A percentile compares a stretch with the other conserved stretches of the same genome.
Evolutionary conservation across 2,797 vertebrate genomes (phyloP).

Genomic region (Coracias cyanogaster): DNA sequence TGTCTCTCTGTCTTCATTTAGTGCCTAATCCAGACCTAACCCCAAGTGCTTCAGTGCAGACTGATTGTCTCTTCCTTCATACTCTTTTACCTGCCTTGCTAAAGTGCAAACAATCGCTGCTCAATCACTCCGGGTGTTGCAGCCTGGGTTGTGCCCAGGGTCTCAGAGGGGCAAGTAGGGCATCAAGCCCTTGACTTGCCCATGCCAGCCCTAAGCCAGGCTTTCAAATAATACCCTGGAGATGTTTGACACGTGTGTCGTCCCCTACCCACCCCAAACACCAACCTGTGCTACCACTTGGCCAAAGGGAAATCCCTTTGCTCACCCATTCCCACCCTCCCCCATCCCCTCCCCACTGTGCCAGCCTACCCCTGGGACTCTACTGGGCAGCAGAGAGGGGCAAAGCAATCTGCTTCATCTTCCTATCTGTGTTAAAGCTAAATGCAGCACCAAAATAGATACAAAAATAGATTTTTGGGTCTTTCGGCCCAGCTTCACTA

Average conservation of each 20-base stretch:
- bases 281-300: background rate
- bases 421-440: conserved; percentile 62
- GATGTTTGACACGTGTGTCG: background rate
- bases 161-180: background rate
- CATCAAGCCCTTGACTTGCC: background rate
- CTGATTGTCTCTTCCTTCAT: conserved; percentile 64
- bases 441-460: conserved; percentile 79
- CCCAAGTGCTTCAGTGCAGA: conserved; percentile 49
- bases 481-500: background rate
- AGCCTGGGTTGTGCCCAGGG: background rate
- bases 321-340: background rate
- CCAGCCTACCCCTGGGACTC: background rate
- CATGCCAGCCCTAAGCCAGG: background rate
- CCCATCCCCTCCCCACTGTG: background rate
- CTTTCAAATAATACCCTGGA: background rate
- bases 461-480: conserved; percentile 80
- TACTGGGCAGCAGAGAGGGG: background rate
- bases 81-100: background rate
- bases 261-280: background rate
- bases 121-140: rapidly evolving
- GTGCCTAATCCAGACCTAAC: background rate
- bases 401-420: conserved; percentile 31
- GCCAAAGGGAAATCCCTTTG: background rate
- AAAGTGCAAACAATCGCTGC: conserved; percentile 60
- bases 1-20: background rate